Percentiles rank a stretch among this genome's conserved stretches.
Evolutionary conservation across 1,140 invertebrate species (phyloP).

Genomic region (Caerostris extrusa): DNA sequence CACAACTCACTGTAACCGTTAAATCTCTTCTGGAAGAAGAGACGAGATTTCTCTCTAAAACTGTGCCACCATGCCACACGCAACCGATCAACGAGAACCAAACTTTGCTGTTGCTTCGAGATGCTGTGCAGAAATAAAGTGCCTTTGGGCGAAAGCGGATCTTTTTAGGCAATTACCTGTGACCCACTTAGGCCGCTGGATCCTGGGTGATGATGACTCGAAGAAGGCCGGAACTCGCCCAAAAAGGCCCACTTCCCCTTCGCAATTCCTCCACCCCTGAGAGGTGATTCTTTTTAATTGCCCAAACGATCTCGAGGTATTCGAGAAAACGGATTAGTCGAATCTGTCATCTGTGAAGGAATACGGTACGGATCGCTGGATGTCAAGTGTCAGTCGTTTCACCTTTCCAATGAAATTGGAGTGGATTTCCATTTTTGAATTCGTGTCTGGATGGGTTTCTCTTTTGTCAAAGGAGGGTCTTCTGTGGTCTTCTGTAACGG

Average conservation of each 20-base stretch:
- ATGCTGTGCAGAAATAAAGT: conserved; percentile 45
- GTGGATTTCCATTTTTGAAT: background rate
- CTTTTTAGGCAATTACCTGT: conserved; percentile 76
- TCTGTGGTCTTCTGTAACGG: too few species aligned
- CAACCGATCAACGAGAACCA: conserved; percentile 49
- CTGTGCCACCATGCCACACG: conserved; percentile 66
- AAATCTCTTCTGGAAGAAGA: background rate
- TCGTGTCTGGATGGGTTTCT: too few species aligned
- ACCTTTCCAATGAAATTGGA: background rate
- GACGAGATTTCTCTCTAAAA: conserved; percentile 11
- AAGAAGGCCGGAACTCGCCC: conserved; percentile 69
- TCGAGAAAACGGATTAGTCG: background rate
- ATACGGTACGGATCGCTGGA: background rate
- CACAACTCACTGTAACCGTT: background rate
- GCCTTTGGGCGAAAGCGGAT: conserved; percentile 71
- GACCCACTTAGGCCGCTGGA: conserved; percentile 47
- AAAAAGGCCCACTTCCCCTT: conserved; percentile 73
- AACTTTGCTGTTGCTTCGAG: background rate
- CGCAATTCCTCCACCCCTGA: conserved; percentile 35
- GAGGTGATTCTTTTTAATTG: background rate
- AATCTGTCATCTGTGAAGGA: background rate
- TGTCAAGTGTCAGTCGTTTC: conserved; percentile 20
- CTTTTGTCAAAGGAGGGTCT: too few species aligned
- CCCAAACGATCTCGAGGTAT: background rate
- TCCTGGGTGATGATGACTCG: conserved; percentile 38